Evolutionary conservation across 1,140 invertebrate species (phyloP), one percentile per base, ranked within the genome.

Genomic region (Panagrolaimus sp.): DNA sequence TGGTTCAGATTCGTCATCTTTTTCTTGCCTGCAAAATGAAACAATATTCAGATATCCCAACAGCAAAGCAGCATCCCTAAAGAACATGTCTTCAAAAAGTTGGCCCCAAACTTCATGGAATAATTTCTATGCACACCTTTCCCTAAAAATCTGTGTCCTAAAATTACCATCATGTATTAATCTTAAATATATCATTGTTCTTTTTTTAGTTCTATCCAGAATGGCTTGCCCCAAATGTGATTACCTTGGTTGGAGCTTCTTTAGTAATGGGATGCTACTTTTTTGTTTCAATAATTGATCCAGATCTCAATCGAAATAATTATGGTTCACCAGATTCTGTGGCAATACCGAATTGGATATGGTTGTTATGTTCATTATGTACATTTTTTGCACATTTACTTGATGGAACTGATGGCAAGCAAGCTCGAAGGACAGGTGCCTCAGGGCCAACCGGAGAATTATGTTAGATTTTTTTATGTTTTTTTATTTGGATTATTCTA

Each of bases 181-280:
- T 7, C 7, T 38, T 38, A n/a, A n/a, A n/a, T n/a, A n/a, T 38
- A 38, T 7, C 32, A 38, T 38, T 38, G 2, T 4, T 38, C 32
- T 38, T 10, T 21, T 70, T 80, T 38, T 66, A 82, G 80, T 83
- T 82, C 48, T 82, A 83, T 65, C 80, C 80, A 24, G 70, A 68
- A 71, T 83, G 78, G 76, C 70, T 97, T 72, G 94, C 96, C 26
- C 96, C 96, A 75, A 99, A 99, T 89, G 88, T 96, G 75, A 92
- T 99, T 75, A 99, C 96, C 65, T 88, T 96, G 43, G 85, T 90
- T 82, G 96, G 96, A 73, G 77, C 77, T 43, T 44, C 48, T 6
- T 64, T 82, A 12, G 80, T 82, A 10, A 83, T 82, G 82, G 78
- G 69, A 12, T 80, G 80, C 43, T 83, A 82, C 32, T 71, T 72